phyloP scores from a whole-genome alignment of 2,888 invertebrate species.

The Drosophila falleni region DNA sequence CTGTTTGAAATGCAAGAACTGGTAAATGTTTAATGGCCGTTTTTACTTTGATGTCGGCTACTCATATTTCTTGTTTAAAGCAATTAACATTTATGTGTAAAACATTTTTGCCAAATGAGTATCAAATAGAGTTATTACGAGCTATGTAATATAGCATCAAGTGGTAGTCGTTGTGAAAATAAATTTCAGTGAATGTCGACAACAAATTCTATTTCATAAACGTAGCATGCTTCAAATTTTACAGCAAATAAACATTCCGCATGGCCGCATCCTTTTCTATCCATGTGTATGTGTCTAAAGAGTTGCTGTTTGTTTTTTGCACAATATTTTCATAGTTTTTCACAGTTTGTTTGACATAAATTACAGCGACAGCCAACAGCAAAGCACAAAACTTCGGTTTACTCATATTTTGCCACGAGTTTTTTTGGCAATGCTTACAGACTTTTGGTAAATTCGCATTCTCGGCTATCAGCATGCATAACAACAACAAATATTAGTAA shows the following conservation, averaged over 20 bases:
- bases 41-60: conserved; percentile 62
- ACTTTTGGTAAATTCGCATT: conserved; percentile 40
- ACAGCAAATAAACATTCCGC: conserved; percentile 76
- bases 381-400: conserved; percentile 43
- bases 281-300: conserved; percentile 27
- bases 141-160: conserved; percentile 15
- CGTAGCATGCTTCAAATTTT: conserved; percentile 64
- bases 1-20: conserved; percentile 27
- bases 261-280: conserved; percentile 49
- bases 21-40: conserved; percentile 65
- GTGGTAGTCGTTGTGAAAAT: conserved; percentile 24
- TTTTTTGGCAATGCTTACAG: conserved; percentile 28
- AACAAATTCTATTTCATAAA: conserved; percentile 58
- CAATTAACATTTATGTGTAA: conserved; percentile 57
- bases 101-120: conserved; percentile 28
- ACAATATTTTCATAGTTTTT: conserved; percentile 66
- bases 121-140: conserved; percentile 58
- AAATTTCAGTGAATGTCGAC: conserved; percentile 38
- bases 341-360: conserved; percentile 67
- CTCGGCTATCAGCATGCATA: conserved; percentile 12
- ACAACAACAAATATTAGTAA: neutral
- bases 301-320: conserved; percentile 51
- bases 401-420: conserved; percentile 56
- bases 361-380: conserved; percentile 56
- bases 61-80: conserved; percentile 25